phyloP scores from a whole-genome alignment of 2,113 vertebrate species.

The Seriola dumerili region DNA sequence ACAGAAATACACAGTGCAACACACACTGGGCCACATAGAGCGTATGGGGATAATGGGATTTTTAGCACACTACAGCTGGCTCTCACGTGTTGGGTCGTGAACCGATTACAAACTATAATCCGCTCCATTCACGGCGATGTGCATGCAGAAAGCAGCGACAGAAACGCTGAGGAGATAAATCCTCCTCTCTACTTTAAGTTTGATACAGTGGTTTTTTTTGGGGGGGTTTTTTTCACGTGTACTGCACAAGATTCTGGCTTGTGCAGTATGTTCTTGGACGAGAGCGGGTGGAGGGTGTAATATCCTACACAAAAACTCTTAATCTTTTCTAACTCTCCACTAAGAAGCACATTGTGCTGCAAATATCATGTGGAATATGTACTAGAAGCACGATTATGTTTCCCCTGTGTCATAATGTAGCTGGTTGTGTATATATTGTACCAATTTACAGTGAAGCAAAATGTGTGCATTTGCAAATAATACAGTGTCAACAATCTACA shows the following conservation, averaged over 20 bases:
- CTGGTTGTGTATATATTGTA: slow-evolving; percentile 33
- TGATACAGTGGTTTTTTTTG: slow-evolving; percentile 17
- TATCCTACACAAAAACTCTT: slow-evolving; percentile 29
- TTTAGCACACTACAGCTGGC: slow-evolving; percentile 68
- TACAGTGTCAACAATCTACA: neutral
- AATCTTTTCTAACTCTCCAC: slow-evolving; percentile 40
- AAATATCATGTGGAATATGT: slow-evolving; percentile 21
- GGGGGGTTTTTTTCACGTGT: neutral
- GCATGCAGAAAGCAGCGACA: slow-evolving; percentile 45
- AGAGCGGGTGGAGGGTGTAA: slow-evolving; percentile 10
- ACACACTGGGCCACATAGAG: slow-evolving; percentile 48
- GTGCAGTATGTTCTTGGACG: slow-evolving; percentile 22
- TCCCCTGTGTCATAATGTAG: neutral
- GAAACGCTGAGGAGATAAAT: slow-evolving; percentile 62
- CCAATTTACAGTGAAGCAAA: slow-evolving; percentile 1
- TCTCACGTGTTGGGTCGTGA: slow-evolving; percentile 71
- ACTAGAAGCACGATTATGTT: neutral
- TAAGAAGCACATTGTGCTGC: slow-evolving; percentile 10
- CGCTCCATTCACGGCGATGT: slow-evolving; percentile 67
- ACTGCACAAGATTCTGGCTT: neutral
- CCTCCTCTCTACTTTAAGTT: slow-evolving; percentile 45
- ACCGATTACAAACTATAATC: slow-evolving; percentile 81
- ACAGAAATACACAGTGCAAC: slow-evolving; percentile 54
- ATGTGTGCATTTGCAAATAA: slow-evolving; percentile 32
- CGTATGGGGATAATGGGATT: slow-evolving; percentile 75